These are phyloP conservation scores for Sarcoramphus papa DNA, from an alignment of 2,797 vertebrate species.

Conservation along the genomic window DNA sequence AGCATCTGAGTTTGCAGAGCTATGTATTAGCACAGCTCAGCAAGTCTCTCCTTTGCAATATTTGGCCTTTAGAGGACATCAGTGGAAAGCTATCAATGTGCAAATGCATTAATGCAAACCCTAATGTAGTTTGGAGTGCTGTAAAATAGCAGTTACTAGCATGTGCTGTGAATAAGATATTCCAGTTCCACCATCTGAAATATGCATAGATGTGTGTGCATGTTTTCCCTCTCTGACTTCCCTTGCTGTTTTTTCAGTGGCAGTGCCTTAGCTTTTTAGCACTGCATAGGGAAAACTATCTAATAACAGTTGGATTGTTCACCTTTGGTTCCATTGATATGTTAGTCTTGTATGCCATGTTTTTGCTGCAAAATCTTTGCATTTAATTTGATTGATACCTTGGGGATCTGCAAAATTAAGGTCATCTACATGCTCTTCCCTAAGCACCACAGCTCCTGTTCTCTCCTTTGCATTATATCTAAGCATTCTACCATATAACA, in stretches of 20 bases:
- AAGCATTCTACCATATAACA: neutral
- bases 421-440: neutral
- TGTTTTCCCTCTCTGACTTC: neutral
- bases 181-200: neutral
- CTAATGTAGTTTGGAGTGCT: neutral
- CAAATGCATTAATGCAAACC: neutral
- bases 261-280: neutral
- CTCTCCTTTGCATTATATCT: neutral
- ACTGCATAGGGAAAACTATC: neutral
- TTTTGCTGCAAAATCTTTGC: neutral
- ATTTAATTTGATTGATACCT: neutral
- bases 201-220: neutral
- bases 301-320: neutral
- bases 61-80: neutral
- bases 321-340: neutral
- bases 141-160: neutral
- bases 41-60: neutral
- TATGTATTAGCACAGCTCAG: neutral
- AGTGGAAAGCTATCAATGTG: neutral
- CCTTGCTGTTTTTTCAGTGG: neutral
- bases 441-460: neutral
- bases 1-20: neutral
- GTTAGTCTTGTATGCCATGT: neutral
- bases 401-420: slow-evolving; percentile 10
- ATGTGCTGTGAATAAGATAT: neutral